Evolutionary conservation across 1,140 invertebrate species (phyloP), one percentile per base, ranked within the genome.

Genomic region (Drosophila fuyamai): DNA sequence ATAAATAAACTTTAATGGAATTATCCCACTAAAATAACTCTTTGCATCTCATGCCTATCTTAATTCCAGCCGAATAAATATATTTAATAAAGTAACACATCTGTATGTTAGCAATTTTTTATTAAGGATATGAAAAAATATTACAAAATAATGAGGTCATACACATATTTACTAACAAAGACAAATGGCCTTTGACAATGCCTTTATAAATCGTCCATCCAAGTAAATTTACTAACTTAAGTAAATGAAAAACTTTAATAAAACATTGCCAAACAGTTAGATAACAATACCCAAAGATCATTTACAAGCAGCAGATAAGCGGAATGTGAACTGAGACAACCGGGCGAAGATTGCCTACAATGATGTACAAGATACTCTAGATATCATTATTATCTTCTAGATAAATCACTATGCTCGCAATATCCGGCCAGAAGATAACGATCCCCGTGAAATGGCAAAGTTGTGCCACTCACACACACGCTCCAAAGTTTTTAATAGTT

Each of bases 371-470:
- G 35, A 44, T 57, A 57, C 63, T 13, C 65, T 14, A 68, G 62
- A 61, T 65, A 72, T 58, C 44, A 71, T 71, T 72, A 72, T 58
- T 72, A 72, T 72, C 68, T 72, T 4, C 36, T 12, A 72, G 68
- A 71, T 72, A 72, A 71, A 72, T 72, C 68, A 58, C 44, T 71
- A 71, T 72, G 43, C 66, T 58, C 68, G 65, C 68, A 71, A 71
- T 72, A 72, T 71, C 68, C 68, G 68, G 68, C 53, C 56, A 53
- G 29, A 23, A 70, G 68, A 72, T 72, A 72, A 72, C 68, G 68
- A 72, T 70, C 67, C 38, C 67, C 65, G 67, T 57, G 67, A 70
- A 71, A 57, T 70, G 67, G 67, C 29, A 23, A 68, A 47, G 40
- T 46, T 61, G 27, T 12, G 27, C n/a, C 56, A 46, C 61, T 32